Evolutionary conservation across 2,888 invertebrate genomes (phyloP).

Genomic region (Patella caerulea): DNA sequence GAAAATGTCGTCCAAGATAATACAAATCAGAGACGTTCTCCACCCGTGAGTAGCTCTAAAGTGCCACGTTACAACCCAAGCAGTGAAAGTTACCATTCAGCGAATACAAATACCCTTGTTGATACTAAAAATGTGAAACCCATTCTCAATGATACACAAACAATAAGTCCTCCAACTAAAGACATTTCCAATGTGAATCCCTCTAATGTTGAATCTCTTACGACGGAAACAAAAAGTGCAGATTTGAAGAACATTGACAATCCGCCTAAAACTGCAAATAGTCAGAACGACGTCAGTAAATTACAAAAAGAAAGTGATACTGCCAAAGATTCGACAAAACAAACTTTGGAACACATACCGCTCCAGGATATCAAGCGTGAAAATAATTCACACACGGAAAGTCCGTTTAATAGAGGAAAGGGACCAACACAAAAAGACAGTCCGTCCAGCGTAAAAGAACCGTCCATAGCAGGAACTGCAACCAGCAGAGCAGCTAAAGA

Average conservation of each 20-base stretch:
- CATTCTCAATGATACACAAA: neutral
- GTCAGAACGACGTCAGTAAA: neutral
- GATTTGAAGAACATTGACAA: neutral
- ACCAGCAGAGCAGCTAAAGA: neutral
- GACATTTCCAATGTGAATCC: neutral
- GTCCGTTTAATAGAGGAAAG: neutral
- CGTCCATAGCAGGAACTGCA: no score
- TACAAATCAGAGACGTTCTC: no score
- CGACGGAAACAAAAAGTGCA: neutral
- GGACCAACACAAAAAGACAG: neutral
- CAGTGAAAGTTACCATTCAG: neutral
- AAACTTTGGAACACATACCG: neutral
- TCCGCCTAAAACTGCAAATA: neutral
- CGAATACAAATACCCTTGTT: no score
- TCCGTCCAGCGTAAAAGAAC: neutral
- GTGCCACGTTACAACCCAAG: neutral
- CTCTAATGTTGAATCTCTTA: neutral
- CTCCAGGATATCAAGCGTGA: neutral
- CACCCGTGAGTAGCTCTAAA: no score
- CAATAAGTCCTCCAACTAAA: neutral
- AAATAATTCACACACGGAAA: neutral
- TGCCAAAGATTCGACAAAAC: neutral
- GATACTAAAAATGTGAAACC: neutral
- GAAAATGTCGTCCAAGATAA: no score
- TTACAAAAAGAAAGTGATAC: neutral